These are phyloP conservation scores for Apogon talboti DNA, from an alignment of 2,797 vertebrate species.

Conservation along the genomic window DNA sequence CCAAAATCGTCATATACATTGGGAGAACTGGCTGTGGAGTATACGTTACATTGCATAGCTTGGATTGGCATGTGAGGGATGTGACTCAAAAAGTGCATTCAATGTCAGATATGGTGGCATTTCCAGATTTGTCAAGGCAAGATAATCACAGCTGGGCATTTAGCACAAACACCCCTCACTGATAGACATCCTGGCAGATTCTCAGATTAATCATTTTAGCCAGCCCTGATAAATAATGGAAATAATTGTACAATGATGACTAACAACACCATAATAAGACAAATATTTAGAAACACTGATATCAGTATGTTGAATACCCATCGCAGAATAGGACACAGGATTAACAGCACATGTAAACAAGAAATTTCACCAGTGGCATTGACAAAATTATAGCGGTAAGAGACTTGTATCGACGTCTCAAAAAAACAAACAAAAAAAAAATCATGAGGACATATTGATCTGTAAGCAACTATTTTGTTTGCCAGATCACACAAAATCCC, in stretches of 20 bases:
- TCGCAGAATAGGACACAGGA: slow-evolving; percentile 63
- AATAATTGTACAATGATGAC: slow-evolving; percentile 74
- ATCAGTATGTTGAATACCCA: slow-evolving; percentile 59
- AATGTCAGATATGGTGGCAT: slow-evolving; percentile 60
- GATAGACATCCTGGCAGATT: slow-evolving; percentile 31
- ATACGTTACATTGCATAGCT: slow-evolving; percentile 84
- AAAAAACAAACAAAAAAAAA: slow-evolving; percentile 27
- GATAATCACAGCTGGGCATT: slow-evolving; percentile 23
- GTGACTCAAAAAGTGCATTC: slow-evolving; percentile 76
- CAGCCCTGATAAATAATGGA: slow-evolving; percentile 65
- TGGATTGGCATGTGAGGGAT: slow-evolving; percentile 67
- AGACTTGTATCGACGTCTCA: slow-evolving; percentile 32
- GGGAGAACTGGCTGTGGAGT: slow-evolving; percentile 67
- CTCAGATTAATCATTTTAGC: slow-evolving; percentile 28
- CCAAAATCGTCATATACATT: slow-evolving; percentile 63
- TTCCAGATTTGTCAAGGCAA: slow-evolving; percentile 56
- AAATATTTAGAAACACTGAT: slow-evolving; percentile 62
- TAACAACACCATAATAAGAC: slow-evolving; percentile 74
- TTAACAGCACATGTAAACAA: slow-evolving; percentile 63
- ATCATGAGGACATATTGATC: slow-evolving; percentile 42
- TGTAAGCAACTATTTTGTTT: slow-evolving; percentile 60
- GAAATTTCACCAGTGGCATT: slow-evolving; percentile 56
- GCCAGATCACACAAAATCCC: slow-evolving; percentile 52
- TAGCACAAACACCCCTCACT: slow-evolving; percentile 18
- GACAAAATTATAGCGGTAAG: slow-evolving; percentile 43